A percentile compares a stretch with the other conserved stretches of the same genome.
Conservation (phyloP, 2,113 vertebrate species). For the Passer domesticus region DNA sequence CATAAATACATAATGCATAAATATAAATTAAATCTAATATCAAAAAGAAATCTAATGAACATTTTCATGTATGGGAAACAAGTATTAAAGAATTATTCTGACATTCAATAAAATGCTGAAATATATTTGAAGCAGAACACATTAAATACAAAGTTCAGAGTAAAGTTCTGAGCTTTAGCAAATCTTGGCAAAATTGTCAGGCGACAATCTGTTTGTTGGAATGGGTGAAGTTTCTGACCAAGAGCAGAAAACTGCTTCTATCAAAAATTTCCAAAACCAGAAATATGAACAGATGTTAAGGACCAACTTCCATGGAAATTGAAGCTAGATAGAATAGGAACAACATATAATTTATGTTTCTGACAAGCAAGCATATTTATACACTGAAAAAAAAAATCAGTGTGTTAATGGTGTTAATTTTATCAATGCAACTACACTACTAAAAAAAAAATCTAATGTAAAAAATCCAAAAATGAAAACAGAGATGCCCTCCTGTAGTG, state of each 20-base stretch:
- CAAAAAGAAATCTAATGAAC: not conserved
- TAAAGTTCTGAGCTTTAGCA: not conserved
- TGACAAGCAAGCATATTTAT: not conserved
- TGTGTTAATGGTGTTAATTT: not conserved
- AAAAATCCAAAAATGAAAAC: not conserved
- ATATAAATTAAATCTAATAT: not conserved
- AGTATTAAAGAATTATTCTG: not conserved
- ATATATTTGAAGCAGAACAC: not conserved
- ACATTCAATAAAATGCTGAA: not conserved
- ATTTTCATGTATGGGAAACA: not conserved
- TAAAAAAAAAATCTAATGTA: not conserved
- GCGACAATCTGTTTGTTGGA: not conserved
- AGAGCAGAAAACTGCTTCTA: not conserved
- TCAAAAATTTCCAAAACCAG: not conserved
- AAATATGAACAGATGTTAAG: not conserved
- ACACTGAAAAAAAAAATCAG: not conserved
- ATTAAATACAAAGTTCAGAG: not conserved
- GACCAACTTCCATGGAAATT: not conserved
- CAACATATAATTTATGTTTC: not conserved
- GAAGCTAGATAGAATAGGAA: not conserved
- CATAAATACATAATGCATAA: not conserved
- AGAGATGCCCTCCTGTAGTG: not conserved
- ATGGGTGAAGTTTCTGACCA: not conserved
- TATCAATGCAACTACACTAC: not conserved
- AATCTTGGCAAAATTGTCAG: not conserved